Conservation (phyloP, 2,113 vertebrate species). For the Herpailurus yagouaroundi region DNA sequence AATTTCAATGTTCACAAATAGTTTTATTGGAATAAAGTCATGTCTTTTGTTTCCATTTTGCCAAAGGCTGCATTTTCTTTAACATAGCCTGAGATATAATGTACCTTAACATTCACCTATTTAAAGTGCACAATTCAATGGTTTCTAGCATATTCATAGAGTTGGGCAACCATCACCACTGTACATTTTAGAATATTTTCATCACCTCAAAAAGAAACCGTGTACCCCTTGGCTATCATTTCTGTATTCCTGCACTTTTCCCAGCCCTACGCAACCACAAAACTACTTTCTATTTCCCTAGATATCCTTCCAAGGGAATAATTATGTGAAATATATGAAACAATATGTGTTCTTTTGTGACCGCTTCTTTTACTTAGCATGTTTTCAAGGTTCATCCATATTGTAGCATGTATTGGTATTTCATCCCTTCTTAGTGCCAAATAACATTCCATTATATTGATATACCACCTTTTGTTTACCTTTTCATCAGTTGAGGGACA, state of each 20-base stretch:
- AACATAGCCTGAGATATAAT: not conserved
- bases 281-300: not conserved
- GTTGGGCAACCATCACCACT: not conserved
- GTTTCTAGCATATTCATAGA: not conserved
- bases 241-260: not conserved
- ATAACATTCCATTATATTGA: not conserved
- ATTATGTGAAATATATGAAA: not conserved
- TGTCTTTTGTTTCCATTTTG: not conserved
- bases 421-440: not conserved
- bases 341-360: not conserved
- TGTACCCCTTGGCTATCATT: not conserved
- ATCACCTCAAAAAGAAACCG: not conserved
- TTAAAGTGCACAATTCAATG: not conserved
- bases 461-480: not conserved
- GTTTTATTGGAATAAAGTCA: not conserved
- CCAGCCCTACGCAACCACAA: not conserved
- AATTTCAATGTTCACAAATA: not conserved
- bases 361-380: not conserved
- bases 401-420: not conserved
- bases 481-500: not conserved
- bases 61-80: not conserved
- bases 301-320: not conserved
- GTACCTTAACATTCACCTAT: not conserved
- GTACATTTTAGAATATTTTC: not conserved
- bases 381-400: not conserved